Base-by-base conservation (phyloP, 2,888 invertebrate genomes). In the Neoascia interrupta region DNA sequence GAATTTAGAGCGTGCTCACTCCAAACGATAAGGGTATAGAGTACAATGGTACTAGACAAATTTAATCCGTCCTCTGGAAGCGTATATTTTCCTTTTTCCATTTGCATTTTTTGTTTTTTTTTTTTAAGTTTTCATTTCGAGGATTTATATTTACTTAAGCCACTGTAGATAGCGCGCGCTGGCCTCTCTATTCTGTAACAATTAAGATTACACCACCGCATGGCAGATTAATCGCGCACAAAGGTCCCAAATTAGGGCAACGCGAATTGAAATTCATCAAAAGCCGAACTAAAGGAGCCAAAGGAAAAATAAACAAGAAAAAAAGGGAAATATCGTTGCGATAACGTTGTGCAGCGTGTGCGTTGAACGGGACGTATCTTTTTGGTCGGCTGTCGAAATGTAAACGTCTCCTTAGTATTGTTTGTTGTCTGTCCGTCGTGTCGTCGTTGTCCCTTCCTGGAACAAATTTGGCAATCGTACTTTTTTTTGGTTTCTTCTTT, bases 101-200 rank as follows among this genome's bases (percentile, higher is more conserved):
- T 36, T 43, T 45, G 34, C 61, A 70, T 54, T 70, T 28, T 70
- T 73, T 64, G 41, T 19, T 21, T 18, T 37, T 31, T 28, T 19
- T 21, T 37, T 21, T 51, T 37, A 31, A 51, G 68, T 69, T 63
- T 68, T 66, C 73, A 66, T 73, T 36, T 56, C 66, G 51, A 61
- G 66, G 58, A 72, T n/a, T n/a, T n/a, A 63, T 73, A 79, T 79
- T 66, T 73, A 61, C 66, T 73, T 56, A 63, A 79, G 79, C 79
- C 72, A 79, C 79, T 79, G 79, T 68, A 68, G 79, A 79, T 73
- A 73, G 66, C 61, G 66, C 23, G 49, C 8, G 58, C 15, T 56
- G 31, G 8, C 8, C n/a, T n/a, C 31, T n/a, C 31, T 3, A 31
- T 6, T 58, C 49, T 68, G 49, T 56, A 73, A 68, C 79, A 72